These are phyloP conservation scores for Hydrotaea cyrtoneurina DNA, from an alignment of 2,888 invertebrate genomes.

Conservation along the genomic window DNA sequence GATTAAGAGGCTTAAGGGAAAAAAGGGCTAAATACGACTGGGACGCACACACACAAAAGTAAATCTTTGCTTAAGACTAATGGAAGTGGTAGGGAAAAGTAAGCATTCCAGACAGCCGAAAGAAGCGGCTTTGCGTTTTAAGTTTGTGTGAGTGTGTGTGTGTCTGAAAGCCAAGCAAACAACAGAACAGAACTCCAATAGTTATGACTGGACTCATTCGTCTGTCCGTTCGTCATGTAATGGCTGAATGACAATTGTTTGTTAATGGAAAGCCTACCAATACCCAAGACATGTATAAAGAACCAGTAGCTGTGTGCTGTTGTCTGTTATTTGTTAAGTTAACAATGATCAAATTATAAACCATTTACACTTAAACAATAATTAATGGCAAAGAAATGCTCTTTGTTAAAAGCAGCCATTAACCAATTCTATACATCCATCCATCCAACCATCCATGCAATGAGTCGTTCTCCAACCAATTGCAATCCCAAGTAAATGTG, in stretches of 20 bases:
- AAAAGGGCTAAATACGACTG: conserved; percentile 33
- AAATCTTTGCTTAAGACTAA: conserved; percentile 64
- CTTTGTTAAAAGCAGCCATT: not conserved
- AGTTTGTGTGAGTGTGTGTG: conserved; percentile 42
- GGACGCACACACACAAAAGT: conserved; percentile 42
- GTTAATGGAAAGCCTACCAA: conserved; percentile 2
- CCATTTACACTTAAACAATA: conserved; percentile 44
- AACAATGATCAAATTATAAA: conserved; percentile 57
- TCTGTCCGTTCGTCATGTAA: conserved; percentile 37
- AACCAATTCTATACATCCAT: not conserved
- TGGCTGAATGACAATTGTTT: conserved; percentile 60
- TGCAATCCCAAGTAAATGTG: not conserved
- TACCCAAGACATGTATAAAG: not conserved
- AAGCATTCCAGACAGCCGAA: not conserved
- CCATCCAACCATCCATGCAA: not conserved
- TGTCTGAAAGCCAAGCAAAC: not conserved
- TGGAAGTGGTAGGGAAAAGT: conserved; percentile 40
- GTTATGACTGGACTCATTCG: not conserved
- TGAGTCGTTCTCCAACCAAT: not conserved
- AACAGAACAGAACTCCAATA: not conserved
- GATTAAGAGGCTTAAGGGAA: conserved; percentile 55
- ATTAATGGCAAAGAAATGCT: conserved; percentile 16
- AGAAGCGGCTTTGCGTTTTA: conserved; percentile 62
- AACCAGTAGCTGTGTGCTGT: conserved; percentile 30
- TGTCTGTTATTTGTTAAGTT: conserved; percentile 38